A percentile compares a stretch with the other conserved stretches of the same genome.
phyloP scores from a whole-genome alignment of 1,140 invertebrate species.

The Dryas iulia region DNA sequence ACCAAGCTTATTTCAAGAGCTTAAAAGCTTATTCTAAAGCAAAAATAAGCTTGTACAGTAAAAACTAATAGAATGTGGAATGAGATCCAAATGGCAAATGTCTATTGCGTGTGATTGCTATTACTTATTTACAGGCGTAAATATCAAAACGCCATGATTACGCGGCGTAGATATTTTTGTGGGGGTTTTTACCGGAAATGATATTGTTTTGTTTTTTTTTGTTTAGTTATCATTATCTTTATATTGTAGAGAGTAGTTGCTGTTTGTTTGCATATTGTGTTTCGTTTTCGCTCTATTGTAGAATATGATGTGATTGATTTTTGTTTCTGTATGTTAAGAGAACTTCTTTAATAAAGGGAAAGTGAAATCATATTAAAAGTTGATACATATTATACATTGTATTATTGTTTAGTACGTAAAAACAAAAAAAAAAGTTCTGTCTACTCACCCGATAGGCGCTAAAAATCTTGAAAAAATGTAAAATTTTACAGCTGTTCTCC shows the following conservation, averaged over 20 bases:
- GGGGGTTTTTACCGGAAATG: neutral
- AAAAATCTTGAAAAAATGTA: too few species aligned
- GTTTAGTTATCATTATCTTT: neutral
- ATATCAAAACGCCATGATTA: constrained; percentile 23
- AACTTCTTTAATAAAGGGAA: neutral
- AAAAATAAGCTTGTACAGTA: constrained; percentile 25
- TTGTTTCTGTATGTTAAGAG: neutral
- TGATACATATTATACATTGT: too few species aligned
- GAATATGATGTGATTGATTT: neutral
- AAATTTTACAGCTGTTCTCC: too few species aligned
- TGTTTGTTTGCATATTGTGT: neutral
- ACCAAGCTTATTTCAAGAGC: neutral
- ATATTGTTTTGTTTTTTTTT: neutral
- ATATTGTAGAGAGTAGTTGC: neutral
- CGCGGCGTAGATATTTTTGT: neutral
- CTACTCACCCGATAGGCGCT: too few species aligned
- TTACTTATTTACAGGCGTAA: constrained; percentile 22
- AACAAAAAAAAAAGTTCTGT: too few species aligned
- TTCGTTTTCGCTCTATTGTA: neutral
- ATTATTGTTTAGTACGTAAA: too few species aligned
- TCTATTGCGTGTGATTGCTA: constrained; percentile 31
- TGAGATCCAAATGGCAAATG: constrained; percentile 33
- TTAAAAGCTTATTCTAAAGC: constrained; percentile 14
- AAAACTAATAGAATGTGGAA: constrained; percentile 48
- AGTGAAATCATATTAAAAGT: too few species aligned